Percentiles rank a stretch among this genome's conserved stretches.
Conservation (phyloP, 2,113 vertebrate species). For the Quiscalus mexicanus region DNA sequence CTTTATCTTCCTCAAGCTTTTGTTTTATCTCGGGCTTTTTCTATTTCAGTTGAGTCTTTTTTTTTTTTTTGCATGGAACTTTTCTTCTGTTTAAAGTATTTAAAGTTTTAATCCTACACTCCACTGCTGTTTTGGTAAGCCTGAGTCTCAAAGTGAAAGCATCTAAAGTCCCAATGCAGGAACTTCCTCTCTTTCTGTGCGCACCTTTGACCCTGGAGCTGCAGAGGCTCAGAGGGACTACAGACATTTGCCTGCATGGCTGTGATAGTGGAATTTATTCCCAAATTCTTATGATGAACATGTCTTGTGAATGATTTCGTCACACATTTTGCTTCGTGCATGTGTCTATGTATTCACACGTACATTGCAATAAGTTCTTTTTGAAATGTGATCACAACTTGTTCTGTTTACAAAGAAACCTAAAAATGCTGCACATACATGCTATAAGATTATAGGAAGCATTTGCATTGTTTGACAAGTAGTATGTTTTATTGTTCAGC, state of each 20-base stretch:
- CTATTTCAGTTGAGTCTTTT: not conserved
- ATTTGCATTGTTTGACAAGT: constrained; percentile 18
- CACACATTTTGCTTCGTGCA: accelerated
- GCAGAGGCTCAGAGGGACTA: not conserved
- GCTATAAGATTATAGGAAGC: not conserved
- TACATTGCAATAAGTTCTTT: not conserved
- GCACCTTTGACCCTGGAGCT: not conserved
- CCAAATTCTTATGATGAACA: not conserved
- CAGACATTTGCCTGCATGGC: not conserved
- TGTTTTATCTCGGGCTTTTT: not conserved
- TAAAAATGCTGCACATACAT: not conserved
- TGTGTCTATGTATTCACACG: not conserved
- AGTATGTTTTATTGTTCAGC: not conserved
- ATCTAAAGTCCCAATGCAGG: not conserved
- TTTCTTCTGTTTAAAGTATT: not conserved
- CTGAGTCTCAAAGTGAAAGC: not conserved
- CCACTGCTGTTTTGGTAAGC: not conserved
- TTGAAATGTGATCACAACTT: constrained; percentile 2
- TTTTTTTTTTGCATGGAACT: not conserved
- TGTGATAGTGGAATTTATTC: not conserved
- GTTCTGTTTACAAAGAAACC: constrained; percentile 3
- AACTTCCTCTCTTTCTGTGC: not conserved
- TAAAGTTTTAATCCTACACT: not conserved
- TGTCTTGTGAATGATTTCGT: not conserved
- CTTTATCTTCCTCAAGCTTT: not conserved